These are phyloP conservation scores for Radopholus similis DNA, from an alignment of 1,140 invertebrate genomes.

Conservation along the genomic window DNA sequence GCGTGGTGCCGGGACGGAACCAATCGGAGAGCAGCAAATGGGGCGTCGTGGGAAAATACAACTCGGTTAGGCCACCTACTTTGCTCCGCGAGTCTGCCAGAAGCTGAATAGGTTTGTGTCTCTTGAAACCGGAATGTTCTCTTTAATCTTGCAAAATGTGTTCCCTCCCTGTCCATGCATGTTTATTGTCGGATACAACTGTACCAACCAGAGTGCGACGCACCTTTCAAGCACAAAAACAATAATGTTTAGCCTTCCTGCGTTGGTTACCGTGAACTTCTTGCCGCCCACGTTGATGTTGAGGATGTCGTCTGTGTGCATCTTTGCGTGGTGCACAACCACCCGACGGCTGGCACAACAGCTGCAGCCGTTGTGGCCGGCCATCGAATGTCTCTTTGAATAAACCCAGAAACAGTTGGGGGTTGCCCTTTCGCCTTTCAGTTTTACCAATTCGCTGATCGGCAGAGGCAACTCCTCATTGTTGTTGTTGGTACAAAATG, in stretches of 20 bases:
- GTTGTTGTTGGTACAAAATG: too few species aligned
- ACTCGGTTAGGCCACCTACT: background rate
- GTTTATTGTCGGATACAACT: too few species aligned
- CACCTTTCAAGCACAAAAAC: background rate
- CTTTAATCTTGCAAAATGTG: too few species aligned
- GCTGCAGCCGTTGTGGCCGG: background rate
- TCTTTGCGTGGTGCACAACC: background rate
- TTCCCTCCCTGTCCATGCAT: too few species aligned
- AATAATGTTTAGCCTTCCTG: background rate
- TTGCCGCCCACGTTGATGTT: conserved; percentile 58
- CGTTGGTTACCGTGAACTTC: conserved; percentile 49
- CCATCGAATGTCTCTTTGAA: too few species aligned
- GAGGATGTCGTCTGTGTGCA: background rate
- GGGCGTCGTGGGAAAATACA: background rate
- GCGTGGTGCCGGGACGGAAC: conserved; percentile 29
- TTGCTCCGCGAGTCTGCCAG: conserved; percentile 56
- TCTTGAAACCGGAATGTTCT: too few species aligned
- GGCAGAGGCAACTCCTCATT: too few species aligned
- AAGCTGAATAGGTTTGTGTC: too few species aligned
- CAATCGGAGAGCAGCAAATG: conserved; percentile 23
- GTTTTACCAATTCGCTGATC: too few species aligned
- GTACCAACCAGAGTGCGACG: too few species aligned
- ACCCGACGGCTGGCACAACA: background rate
- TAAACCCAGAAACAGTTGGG: background rate
- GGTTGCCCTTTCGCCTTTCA: too few species aligned